These are phyloP conservation scores for Halyomorpha halys DNA, from an alignment of 1,140 invertebrate species.

Conservation along the genomic window DNA sequence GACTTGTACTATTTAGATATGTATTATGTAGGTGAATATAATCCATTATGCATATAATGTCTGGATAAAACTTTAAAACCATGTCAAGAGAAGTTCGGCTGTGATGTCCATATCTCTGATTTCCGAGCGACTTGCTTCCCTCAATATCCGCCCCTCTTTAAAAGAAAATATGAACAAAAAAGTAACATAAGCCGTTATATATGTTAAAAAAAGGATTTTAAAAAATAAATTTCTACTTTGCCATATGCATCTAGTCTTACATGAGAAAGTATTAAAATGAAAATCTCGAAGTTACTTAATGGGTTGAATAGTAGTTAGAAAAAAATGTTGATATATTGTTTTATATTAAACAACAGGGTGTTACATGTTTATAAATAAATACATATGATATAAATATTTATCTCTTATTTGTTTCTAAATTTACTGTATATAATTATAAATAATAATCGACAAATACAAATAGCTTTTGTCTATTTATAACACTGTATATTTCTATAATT, in stretches of 20 bases:
- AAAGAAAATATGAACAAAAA: neutral
- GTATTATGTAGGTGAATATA: neutral
- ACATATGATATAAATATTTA: neutral
- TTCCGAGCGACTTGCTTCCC: neutral
- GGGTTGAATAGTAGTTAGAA: neutral
- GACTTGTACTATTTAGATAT: neutral
- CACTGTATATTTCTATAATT: slow-evolving; percentile 2
- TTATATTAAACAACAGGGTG: slow-evolving; percentile 4
- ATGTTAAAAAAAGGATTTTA: neutral
- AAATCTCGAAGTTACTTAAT: neutral
- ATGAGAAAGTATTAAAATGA: neutral
- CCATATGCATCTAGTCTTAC: neutral
- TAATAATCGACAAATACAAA: neutral
- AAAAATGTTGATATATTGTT: neutral
- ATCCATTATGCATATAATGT: neutral
- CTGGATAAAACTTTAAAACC: neutral
- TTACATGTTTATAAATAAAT: neutral
- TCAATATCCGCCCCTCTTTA: neutral
- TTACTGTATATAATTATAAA: slow-evolving; percentile 5
- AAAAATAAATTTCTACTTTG: neutral
- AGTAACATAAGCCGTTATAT: neutral
- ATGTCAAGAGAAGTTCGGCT: slow-evolving; percentile 4
- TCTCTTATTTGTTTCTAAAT: neutral
- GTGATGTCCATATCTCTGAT: slow-evolving; percentile 12
- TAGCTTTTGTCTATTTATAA: slow-evolving; percentile 7